These are phyloP conservation scores for Byasa hedistus DNA, from an alignment of 2,888 invertebrate genomes.

Conservation along the genomic window DNA sequence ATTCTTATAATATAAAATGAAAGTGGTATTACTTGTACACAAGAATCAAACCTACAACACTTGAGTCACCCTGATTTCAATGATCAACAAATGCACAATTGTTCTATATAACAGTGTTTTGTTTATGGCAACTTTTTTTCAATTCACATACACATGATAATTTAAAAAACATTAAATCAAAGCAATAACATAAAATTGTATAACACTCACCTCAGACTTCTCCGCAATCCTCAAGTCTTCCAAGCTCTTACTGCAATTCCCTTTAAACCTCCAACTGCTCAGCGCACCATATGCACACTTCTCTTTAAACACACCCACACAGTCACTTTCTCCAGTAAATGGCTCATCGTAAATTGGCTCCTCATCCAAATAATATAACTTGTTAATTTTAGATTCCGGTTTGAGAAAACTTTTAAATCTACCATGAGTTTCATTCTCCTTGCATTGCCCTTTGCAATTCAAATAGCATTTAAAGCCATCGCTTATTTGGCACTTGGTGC, in stretches of 20 bases:
- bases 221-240: constrained; percentile 49
- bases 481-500: constrained; percentile 53
- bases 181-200: background rate
- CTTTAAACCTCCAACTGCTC: constrained; percentile 45
- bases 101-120: background rate
- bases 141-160: background rate
- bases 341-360: constrained; percentile 84
- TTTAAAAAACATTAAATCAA: background rate
- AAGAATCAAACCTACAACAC: too few species aligned
- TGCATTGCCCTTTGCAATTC: constrained; percentile 50
- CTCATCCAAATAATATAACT: constrained; percentile 61
- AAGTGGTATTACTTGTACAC: too few species aligned
- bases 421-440: constrained; percentile 50
- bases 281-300: constrained; percentile 52
- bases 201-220: constrained; percentile 47
- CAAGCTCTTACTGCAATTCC: constrained; percentile 52
- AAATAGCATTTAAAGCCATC: constrained; percentile 67
- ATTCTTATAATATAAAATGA: too few species aligned
- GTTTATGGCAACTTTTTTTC: background rate
- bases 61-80: too few species aligned
- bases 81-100: background rate
- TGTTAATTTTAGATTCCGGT: constrained; percentile 53
- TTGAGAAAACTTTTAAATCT: constrained; percentile 68
- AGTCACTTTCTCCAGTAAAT: constrained; percentile 46
- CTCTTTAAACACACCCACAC: constrained; percentile 26